phyloP scores from a whole-genome alignment of 1,140 invertebrate genomes.

The Trichonephila inaurata region DNA sequence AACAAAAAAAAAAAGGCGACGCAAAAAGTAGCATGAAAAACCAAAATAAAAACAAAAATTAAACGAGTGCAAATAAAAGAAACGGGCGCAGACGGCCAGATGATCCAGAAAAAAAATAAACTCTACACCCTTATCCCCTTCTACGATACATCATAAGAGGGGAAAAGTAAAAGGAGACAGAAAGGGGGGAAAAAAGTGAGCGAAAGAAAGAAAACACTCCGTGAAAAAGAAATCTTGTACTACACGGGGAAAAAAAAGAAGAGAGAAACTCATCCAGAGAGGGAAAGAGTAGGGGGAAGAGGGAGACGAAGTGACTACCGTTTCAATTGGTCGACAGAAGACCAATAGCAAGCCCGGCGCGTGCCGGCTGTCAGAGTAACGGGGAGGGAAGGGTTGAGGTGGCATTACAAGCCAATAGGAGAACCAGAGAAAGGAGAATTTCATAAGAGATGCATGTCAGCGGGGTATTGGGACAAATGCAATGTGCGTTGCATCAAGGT shows the following conservation, averaged over 20 bases:
- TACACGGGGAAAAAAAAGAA: neutral
- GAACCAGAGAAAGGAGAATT: constrained; percentile 35
- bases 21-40: constrained; percentile 34
- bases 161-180: constrained; percentile 4
- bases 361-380: constrained; percentile 60
- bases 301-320: neutral
- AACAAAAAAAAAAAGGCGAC: neutral
- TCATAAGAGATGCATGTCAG: constrained; percentile 70
- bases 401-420: constrained; percentile 61
- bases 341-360: constrained; percentile 51
- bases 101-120: constrained; percentile 42
- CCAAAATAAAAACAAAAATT: constrained; percentile 18
- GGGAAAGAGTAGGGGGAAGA: neutral
- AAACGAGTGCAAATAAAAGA: constrained; percentile 57
- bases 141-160: neutral
- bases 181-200: neutral
- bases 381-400: constrained; percentile 69
- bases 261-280: constrained; percentile 2
- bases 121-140: constrained; percentile 32
- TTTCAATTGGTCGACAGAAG: constrained; percentile 49
- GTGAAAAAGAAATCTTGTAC: constrained; percentile 13
- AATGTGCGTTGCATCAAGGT: constrained; percentile 61
- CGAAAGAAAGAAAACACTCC: constrained; percentile 31
- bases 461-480: constrained; percentile 67
- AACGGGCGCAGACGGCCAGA: constrained; percentile 34